These are phyloP conservation scores for Eumerus sabulonum DNA, from an alignment of 2,888 invertebrate species.

Conservation along the genomic window DNA sequence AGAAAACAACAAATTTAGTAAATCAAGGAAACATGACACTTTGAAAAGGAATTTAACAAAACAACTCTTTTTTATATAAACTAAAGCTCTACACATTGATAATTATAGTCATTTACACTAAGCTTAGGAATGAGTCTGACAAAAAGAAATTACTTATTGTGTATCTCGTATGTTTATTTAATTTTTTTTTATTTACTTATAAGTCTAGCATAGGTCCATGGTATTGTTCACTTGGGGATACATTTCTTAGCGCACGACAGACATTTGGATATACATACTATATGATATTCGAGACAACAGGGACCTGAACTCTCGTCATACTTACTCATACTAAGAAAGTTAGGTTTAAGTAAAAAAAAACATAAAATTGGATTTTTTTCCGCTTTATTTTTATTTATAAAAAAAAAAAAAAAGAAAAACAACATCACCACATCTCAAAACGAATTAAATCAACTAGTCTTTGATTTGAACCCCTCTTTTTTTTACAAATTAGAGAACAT, in stretches of 20 bases:
- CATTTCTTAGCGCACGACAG: conserved; percentile 5
- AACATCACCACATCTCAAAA: conserved; percentile 69
- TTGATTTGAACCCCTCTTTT: conserved; percentile 34
- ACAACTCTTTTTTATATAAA: conserved; percentile 1
- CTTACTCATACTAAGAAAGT: conserved; percentile 32
- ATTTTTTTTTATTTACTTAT: conserved; percentile 3
- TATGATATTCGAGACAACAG: no score
- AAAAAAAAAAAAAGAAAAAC: conserved; percentile 39
- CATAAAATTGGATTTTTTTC: not conserved
- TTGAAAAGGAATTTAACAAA: conserved; percentile 4
- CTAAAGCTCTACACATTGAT: conserved; percentile 63
- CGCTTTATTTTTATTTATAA: no score
- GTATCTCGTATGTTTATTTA: conserved; percentile 52
- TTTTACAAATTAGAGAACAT: conserved; percentile 51
- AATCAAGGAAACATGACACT: no score
- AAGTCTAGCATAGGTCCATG: conserved; percentile 15
- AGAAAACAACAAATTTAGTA: conserved; percentile 57
- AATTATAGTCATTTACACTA: conserved; percentile 50
- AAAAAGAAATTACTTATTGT: conserved; percentile 39
- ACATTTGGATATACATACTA: no score
- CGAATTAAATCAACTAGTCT: conserved; percentile 46
- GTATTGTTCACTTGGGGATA: conserved; percentile 24
- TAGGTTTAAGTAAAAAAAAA: not conserved
- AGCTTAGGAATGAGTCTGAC: conserved; percentile 58
- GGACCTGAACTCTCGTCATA: conserved; percentile 16